Percentiles rank a stretch among this genome's conserved stretches.
phyloP scores from a whole-genome alignment of 2,888 invertebrate genomes.

The Boloria selene region DNA sequence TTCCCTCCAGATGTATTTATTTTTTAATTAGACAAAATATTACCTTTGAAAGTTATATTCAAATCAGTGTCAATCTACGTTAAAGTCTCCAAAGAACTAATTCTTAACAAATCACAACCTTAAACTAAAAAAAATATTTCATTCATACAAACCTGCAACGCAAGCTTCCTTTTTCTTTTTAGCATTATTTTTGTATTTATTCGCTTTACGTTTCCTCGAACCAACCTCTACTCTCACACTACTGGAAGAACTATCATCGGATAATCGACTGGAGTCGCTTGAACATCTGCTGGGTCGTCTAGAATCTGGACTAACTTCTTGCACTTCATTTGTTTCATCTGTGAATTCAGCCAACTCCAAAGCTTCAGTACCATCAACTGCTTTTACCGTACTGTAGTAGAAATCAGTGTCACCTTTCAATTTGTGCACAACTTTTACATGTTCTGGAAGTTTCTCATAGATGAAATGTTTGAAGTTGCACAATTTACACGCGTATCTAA shows the following conservation, averaged over 20 bases:
- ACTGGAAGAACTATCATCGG: conserved; percentile 74
- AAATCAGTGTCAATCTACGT: no score
- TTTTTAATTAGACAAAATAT: no score
- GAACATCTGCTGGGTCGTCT: conserved; percentile 72
- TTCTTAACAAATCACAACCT: background rate
- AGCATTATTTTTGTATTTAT: conserved; percentile 49
- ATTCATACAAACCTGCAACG: conserved; percentile 48
- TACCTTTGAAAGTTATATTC: no score
- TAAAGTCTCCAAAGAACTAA: background rate
- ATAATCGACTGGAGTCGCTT: conserved; percentile 72
- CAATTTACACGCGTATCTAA: conserved; percentile 88
- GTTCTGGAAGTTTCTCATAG: conserved; percentile 85
- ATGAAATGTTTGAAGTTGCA: conserved; percentile 87
- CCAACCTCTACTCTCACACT: conserved; percentile 59
- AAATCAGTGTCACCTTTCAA: conserved; percentile 81
- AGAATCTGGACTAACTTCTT: conserved; percentile 63
- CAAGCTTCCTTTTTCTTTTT: conserved; percentile 59
- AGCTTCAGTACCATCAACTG: conserved; percentile 70
- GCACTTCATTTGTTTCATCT: conserved; percentile 54
- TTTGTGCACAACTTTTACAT: conserved; percentile 84
- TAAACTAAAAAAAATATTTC: background rate
- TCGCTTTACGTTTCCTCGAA: conserved; percentile 63
- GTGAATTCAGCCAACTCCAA: conserved; percentile 55
- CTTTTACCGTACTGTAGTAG: conserved; percentile 74
- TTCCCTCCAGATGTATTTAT: no score